These are phyloP conservation scores for Sarcophaga bullata DNA, from an alignment of 1,140 invertebrate species.

Conservation along the genomic window DNA sequence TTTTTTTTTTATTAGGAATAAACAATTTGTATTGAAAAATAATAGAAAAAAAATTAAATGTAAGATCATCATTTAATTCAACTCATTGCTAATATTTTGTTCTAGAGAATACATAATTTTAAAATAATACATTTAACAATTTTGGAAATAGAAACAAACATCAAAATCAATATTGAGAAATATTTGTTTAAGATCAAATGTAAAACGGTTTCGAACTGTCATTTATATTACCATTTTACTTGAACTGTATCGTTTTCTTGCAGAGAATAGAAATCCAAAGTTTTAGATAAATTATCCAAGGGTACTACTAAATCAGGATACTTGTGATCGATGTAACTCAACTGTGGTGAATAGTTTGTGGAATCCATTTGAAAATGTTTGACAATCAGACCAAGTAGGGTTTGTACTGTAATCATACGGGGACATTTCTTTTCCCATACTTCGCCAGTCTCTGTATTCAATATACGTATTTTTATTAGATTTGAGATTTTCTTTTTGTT, in stretches of 20 bases:
- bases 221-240: slow-evolving; percentile 63
- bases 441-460: slow-evolving; percentile 69
- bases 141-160: background rate
- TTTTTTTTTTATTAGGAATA: background rate
- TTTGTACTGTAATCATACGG: slow-evolving; percentile 83
- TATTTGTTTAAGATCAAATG: background rate
- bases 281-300: slow-evolving; percentile 83
- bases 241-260: slow-evolving; percentile 84
- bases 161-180: background rate
- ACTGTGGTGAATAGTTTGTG: slow-evolving; percentile 56
- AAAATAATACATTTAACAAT: background rate
- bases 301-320: slow-evolving; percentile 75
- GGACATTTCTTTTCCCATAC: slow-evolving; percentile 77
- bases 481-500: slow-evolving; percentile 70
- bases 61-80: background rate
- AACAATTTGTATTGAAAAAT: background rate
- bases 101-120: background rate
- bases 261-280: slow-evolving; percentile 84
- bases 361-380: slow-evolving; percentile 54
- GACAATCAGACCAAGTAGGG: slow-evolving; percentile 69
- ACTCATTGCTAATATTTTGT: background rate
- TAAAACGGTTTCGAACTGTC: background rate
- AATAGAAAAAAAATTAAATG: background rate
- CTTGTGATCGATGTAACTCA: slow-evolving; percentile 69
- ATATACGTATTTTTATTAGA: slow-evolving; percentile 75